A percentile compares a stretch with the other conserved stretches of the same genome.
phyloP scores from a whole-genome alignment of 2,888 invertebrate species.

The Macrophya alboannulata region DNA sequence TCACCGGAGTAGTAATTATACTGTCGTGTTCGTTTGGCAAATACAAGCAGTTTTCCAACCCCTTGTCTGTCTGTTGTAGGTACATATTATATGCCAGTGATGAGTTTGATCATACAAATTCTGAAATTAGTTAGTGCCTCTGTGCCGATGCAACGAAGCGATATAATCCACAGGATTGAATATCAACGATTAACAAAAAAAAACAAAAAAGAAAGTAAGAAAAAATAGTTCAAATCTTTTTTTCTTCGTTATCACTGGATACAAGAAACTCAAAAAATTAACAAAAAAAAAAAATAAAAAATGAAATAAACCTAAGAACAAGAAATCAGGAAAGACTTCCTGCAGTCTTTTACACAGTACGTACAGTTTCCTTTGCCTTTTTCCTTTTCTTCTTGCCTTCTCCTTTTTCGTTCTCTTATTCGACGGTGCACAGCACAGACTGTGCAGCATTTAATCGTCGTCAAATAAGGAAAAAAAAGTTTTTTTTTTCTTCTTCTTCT shows the following conservation, averaged over 20 bases:
- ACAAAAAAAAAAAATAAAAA: no score
- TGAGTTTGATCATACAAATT: constrained; percentile 17
- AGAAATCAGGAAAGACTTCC: not conserved
- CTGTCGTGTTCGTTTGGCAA: constrained; percentile 35
- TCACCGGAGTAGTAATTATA: constrained; percentile 13
- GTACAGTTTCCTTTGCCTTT: not conserved
- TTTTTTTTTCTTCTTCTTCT: not conserved
- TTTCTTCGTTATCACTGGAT: not conserved
- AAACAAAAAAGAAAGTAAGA: no score
- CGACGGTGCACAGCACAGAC: not conserved
- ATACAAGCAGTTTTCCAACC: constrained; percentile 38
- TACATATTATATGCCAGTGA: constrained; percentile 22
- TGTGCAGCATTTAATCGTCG: constrained; percentile 7
- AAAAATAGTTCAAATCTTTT: not conserved
- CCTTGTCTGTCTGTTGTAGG: constrained; percentile 15
- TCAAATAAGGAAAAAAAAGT: not conserved
- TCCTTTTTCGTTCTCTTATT: not conserved
- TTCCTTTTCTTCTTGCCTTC: not conserved
- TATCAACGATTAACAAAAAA: no score
- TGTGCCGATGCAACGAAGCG: not conserved
- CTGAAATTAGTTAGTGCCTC: constrained; percentile 1
- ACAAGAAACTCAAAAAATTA: not conserved
- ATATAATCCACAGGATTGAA: not conserved
- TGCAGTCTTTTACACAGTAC: not conserved
- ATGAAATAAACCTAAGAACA: not conserved